A percentile compares a stretch with the other conserved stretches of the same genome.
phyloP scores from a whole-genome alignment of 2,888 invertebrate genomes.

The Eretmocerus hayati region DNA sequence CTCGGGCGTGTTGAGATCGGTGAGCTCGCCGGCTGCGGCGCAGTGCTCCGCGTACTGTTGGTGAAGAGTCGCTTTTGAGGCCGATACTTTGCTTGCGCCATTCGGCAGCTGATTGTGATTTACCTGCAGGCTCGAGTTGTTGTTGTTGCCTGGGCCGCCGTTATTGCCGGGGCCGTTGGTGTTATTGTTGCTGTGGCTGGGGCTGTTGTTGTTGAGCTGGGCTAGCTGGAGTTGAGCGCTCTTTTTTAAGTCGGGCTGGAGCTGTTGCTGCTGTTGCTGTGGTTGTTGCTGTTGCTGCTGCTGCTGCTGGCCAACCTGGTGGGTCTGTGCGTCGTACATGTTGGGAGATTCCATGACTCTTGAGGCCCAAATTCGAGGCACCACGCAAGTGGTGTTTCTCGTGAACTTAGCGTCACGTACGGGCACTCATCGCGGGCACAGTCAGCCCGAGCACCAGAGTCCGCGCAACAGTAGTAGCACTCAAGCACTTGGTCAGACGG shows the following conservation, averaged over 20 bases:
- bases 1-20: conserved; percentile 86
- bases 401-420: no score
- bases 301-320: conserved; percentile 45
- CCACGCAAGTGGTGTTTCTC: not conserved
- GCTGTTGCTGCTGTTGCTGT: conserved; percentile 38
- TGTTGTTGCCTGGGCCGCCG: conserved; percentile 42
- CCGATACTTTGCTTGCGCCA: conserved; percentile 44
- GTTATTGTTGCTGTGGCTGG: conserved; percentile 39
- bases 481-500: no score
- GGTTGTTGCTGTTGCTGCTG: no score
- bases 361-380: not conserved
- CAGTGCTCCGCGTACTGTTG: conserved; percentile 67
- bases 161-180: conserved; percentile 50
- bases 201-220: conserved; percentile 50
- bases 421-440: no score
- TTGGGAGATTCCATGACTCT: conserved; percentile 73
- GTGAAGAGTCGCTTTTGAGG: conserved; percentile 59
- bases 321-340: conserved; percentile 71
- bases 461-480: no score
- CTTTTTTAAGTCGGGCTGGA: conserved; percentile 57
- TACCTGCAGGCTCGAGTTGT: conserved; percentile 48
- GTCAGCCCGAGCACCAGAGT: no score
- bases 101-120: conserved; percentile 52
- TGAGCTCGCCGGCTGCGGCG: conserved; percentile 61
- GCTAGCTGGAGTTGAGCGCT: conserved; percentile 50